Evolutionary conservation across 1,140 invertebrate species (phyloP).

Genomic region (Eurytemora carolleeae): DNA sequence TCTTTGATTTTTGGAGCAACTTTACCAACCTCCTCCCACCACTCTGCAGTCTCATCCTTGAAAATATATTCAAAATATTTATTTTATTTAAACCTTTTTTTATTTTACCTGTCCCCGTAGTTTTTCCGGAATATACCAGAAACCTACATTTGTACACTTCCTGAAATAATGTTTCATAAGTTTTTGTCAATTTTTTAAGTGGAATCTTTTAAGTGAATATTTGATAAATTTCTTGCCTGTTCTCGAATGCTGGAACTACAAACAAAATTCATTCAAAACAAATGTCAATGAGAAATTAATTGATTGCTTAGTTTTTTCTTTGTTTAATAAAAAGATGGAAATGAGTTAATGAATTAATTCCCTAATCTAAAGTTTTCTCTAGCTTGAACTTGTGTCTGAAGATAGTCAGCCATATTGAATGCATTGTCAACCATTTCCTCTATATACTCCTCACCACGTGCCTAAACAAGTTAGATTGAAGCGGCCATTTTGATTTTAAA

Average conservation of each 20-base stretch:
- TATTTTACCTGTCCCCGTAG: slow-evolving; percentile 32
- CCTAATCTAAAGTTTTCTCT: slow-evolving; percentile 20
- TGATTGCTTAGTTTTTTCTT: too few relatives aligned
- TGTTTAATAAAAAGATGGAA: too few relatives aligned
- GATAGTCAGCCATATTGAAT: slow-evolving; percentile 31
- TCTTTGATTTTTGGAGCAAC: slow-evolving; percentile 67
- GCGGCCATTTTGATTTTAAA: too few relatives aligned
- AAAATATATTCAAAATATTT: neutral
- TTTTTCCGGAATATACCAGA: slow-evolving; percentile 70
- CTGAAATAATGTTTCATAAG: slow-evolving; percentile 32
- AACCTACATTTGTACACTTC: slow-evolving; percentile 66
- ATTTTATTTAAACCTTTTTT: neutral
- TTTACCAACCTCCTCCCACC: slow-evolving; percentile 45
- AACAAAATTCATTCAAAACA: too few relatives aligned
- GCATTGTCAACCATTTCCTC: slow-evolving; percentile 37
- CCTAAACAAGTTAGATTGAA: too few relatives aligned
- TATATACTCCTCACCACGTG: slow-evolving; percentile 40
- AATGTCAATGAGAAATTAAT: too few relatives aligned
- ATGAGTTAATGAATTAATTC: too few relatives aligned
- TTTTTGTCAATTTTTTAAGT: too few relatives aligned
- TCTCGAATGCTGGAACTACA: neutral
- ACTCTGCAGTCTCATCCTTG: slow-evolving; percentile 35
- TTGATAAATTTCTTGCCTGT: neutral
- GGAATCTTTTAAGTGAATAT: neutral
- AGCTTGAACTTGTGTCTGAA: slow-evolving; percentile 16